A percentile compares a stretch with the other conserved stretches of the same genome.
phyloP scores from a whole-genome alignment of 2,113 vertebrate genomes.

The Charina bottae region DNA sequence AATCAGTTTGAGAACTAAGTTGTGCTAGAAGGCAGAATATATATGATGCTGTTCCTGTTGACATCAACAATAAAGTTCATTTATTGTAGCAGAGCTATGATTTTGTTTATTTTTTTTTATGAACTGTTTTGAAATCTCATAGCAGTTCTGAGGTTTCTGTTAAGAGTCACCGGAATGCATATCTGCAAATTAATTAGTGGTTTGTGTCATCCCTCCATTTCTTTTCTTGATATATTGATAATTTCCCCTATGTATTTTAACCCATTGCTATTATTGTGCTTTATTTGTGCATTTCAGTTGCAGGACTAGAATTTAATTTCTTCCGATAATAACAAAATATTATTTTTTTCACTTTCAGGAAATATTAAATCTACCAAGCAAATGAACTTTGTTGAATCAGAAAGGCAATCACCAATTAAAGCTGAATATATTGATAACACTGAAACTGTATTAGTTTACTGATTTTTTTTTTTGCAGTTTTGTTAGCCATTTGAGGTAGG shows the following conservation, averaged over 20 bases:
- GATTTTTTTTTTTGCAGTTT: no score
- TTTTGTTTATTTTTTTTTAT: not conserved
- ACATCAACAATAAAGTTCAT: not conserved
- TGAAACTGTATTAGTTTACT: no score
- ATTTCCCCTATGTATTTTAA: constrained; percentile 52
- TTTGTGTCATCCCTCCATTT: constrained; percentile 38
- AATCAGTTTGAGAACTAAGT: constrained; percentile 42
- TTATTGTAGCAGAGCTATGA: not conserved
- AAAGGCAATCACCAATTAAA: not conserved
- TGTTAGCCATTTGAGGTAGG: no score
- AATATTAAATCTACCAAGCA: not conserved
- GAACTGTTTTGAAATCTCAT: constrained; percentile 41
- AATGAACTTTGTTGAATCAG: not conserved
- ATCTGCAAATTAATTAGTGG: constrained; percentile 29
- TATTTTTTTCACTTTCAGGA: not conserved
- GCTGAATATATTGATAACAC: not conserved
- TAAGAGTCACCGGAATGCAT: constrained; percentile 18
- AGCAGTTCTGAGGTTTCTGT: constrained; percentile 26
- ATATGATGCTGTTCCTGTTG: not conserved
- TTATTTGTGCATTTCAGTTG: not conserved
- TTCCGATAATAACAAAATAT: not conserved
- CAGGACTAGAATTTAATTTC: not conserved
- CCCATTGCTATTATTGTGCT: constrained; percentile 22
- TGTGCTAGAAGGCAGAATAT: not conserved
- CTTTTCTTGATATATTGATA: constrained; percentile 45